Evolutionary conservation across 2,113 vertebrate species (phyloP).

Genomic region (Sceloporus undulatus): DNA sequence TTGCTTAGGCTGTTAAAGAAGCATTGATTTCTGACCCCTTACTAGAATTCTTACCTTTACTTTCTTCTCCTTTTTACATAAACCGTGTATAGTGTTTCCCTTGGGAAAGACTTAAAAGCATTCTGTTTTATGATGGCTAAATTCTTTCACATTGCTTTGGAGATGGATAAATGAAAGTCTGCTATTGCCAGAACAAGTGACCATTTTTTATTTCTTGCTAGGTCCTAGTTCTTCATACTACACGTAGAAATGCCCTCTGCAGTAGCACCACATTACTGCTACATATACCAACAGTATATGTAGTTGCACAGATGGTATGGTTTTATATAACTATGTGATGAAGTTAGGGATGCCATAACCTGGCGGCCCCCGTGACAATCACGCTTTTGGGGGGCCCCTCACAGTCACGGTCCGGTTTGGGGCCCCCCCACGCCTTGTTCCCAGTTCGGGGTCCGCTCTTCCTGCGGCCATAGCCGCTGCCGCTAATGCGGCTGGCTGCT

Average conservation of each 20-base stretch:
- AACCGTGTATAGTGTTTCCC: constrained; percentile 66
- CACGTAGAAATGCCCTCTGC: neutral
- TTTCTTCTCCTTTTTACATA: constrained; percentile 65
- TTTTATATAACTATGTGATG: neutral
- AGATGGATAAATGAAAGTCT: constrained; percentile 61
- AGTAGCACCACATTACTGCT: constrained; percentile 10
- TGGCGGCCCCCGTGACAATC: too few relatives aligned
- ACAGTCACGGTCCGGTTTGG: too few relatives aligned
- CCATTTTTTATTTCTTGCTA: constrained; percentile 30
- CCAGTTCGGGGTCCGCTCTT: too few relatives aligned
- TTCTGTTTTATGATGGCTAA: constrained; percentile 65
- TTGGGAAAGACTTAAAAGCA: constrained; percentile 71
- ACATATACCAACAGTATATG: neutral
- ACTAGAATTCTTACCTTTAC: constrained; percentile 64
- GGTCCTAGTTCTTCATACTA: constrained; percentile 16
- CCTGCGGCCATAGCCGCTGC: too few relatives aligned
- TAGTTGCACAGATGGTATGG: neutral
- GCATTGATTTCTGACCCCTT: constrained; percentile 66
- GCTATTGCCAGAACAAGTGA: constrained; percentile 54
- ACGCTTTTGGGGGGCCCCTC: too few relatives aligned
- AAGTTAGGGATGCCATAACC: too few relatives aligned
- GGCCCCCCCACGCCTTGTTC: too few relatives aligned
- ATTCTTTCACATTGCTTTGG: constrained; percentile 48
- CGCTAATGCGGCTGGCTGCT: too few relatives aligned
- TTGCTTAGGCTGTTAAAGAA: constrained; percentile 66